Evolutionary conservation across 2,113 vertebrate genomes (phyloP), one percentile per base, ranked within the genome.

Genomic region (Erinaceus europaeus): DNA sequence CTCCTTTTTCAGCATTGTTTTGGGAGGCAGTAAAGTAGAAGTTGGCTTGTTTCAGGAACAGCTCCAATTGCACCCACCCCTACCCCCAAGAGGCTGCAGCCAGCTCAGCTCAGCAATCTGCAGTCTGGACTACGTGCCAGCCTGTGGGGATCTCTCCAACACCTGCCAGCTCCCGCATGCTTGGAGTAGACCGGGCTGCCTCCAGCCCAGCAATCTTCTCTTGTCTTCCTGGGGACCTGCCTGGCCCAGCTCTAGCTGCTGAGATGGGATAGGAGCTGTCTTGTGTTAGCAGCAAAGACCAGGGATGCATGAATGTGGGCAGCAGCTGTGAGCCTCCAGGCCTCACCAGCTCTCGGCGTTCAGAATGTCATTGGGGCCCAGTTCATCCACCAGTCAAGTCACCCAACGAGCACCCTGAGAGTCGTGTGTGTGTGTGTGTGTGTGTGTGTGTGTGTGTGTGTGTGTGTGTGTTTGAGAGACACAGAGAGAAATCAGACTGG

Each of bases 21-120:
- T 80, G 32, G 77, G 64, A 83, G 40, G 34, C 20, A 79, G 52
- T 84, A 74, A 86, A 42, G 74, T 87, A 62, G 46, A 88, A 90
- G 72, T n/a, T 77, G 42, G 64, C 46, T 27, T 42, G 72, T 71
- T 84, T 48, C 34, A 62, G 91, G 61, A n/a, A n/a, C 17, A 65
- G 48, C 71, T 68, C 52, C 18, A 73, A 18, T 27, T 40, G 42
- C 11, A n/a, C n/a, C n/a, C n/a, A n/a, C n/a, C n/a, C n/a, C 53
- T 80, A 21, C 87, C 29, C 44, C 34, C 7, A 6, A 7, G 57
- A 72, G 50, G 25, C 18, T 42, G 34, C 46, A 40, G 13, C 36
- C n/a, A 46, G 4, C 57, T 57, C 23, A 57, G 25, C 64, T 44
- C 76, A 38, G 44, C 23, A 53, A 40, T 50, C n/a, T 52, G 17